phyloP scores from a whole-genome alignment of 2,113 vertebrate genomes.

The Larimichthys polyactis region DNA sequence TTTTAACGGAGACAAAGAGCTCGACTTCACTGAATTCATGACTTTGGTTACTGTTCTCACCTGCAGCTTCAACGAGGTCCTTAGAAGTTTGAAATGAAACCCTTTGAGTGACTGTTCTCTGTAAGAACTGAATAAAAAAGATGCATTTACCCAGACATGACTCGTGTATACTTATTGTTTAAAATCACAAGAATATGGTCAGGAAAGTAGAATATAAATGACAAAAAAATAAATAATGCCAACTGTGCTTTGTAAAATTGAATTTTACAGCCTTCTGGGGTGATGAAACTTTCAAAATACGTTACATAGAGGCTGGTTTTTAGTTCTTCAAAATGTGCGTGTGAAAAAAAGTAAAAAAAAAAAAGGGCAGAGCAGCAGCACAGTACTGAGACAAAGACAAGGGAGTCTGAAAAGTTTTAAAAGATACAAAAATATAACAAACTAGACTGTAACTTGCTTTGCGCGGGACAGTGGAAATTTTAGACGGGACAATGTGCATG shows the following conservation, averaged over 20 bases:
- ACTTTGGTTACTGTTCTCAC: slow-evolving; percentile 76
- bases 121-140: slow-evolving; percentile 38
- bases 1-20: slow-evolving; percentile 72
- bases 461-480: background rate
- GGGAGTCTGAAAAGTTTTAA: background rate
- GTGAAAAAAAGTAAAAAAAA: background rate
- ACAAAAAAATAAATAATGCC: too few species aligned
- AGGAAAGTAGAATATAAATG: background rate
- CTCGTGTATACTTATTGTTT: background rate
- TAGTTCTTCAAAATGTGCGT: background rate
- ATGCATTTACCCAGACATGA: background rate
- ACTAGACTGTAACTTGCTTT: background rate
- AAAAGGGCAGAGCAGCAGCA: background rate
- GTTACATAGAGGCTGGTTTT: background rate
- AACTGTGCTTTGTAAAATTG: too few species aligned
- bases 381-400: background rate
- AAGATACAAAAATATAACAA: background rate
- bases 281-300: background rate
- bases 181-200: background rate
- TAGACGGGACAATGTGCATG: too few species aligned
- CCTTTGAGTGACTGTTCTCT: background rate
- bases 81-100: slow-evolving; percentile 32
- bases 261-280: background rate
- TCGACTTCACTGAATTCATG: slow-evolving; percentile 87
- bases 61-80: slow-evolving; percentile 65